Conservation (phyloP, 2,888 invertebrate species). For the Cephus spinipes region DNA sequence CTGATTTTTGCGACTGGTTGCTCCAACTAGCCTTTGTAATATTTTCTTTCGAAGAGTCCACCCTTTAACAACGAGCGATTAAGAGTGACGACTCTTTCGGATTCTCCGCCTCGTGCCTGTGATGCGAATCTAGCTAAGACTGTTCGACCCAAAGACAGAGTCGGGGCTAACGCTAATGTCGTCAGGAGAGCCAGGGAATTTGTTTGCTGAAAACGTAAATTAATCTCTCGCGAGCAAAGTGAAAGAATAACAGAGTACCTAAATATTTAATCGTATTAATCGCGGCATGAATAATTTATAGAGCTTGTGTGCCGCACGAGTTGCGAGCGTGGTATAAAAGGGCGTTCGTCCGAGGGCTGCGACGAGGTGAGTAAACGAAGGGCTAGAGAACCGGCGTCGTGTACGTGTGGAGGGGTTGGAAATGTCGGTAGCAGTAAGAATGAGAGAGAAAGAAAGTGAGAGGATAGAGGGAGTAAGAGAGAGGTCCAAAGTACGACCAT, state of each 20-base stretch:
- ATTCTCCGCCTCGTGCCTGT: neutral
- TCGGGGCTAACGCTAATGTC: neutral
- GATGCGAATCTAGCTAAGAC: neutral
- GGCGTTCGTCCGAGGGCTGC: constrained; percentile 5
- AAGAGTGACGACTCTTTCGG: neutral
- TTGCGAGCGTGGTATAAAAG: constrained; percentile 19
- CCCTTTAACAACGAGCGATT: neutral
- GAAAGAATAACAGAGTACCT: constrained; percentile 37
- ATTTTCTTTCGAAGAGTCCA: neutral
- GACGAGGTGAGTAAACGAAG: neutral
- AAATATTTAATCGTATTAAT: constrained; percentile 47
- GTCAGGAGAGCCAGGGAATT: neutral
- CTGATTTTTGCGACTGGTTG: neutral
- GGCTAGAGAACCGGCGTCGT: neutral
- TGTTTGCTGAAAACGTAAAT: constrained; percentile 7
- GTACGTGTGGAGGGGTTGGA: neutral
- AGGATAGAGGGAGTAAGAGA: constrained; percentile 2
- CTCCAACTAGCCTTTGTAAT: neutral
- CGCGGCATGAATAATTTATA: constrained; percentile 43
- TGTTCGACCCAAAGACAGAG: neutral
- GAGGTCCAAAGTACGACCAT: constrained; percentile 11
- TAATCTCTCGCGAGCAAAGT: constrained; percentile 22
- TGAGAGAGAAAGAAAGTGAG: constrained; percentile 13
- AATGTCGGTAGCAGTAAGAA: constrained; percentile 3
- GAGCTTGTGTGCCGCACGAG: constrained; percentile 25